Evolutionary conservation across 2,888 invertebrate genomes (phyloP), one percentile per base, ranked within the genome.

Genomic region (Idaea dimidiata): DNA sequence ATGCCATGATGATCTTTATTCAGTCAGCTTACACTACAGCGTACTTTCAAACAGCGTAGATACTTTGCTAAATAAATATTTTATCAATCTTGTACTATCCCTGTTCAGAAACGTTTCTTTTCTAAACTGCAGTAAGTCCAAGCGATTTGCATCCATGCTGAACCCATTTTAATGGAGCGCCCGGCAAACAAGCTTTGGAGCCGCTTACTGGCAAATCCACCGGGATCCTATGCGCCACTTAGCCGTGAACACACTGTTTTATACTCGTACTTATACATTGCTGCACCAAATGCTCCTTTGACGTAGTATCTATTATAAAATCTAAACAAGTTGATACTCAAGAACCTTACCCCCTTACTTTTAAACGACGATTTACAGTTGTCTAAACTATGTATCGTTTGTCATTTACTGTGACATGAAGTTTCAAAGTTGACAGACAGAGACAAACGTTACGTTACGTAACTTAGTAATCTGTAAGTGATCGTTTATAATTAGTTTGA

Each of bases 131-230:
- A 79, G 76, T 74, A 69, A 59, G 66, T 88, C 89, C 91, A 81
- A 80, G 83, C 87, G 88, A 91, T 92, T 89, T 92, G 91, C 91
- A 91, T 91, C 88, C 84, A 80, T 79, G 78, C 87, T 91, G 92
- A 92, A 91, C 92, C 92, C 82, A 91, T 91, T 92, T 92, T 92
- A 92, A 92, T 92, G 91, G 91, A 92, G 88, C 89, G 88, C 89
- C 88, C 86, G 87, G 91, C 91, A 91, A 91, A 91, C 91, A 91
- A 88, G 89, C 89, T 88, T 83, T 82, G 71, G 83, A 86, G 86
- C 87, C 85, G 91, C 91, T 91, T 91, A 89, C 88, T 78, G 84
- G 83, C 81, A 91, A 92, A 92, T 91, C 90, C 91, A 80, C 80
- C 74, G 81, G 82, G 86, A 89, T 89, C 88, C 87, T 74, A 78